Evolutionary conservation across 2,888 invertebrate species (phyloP).

Genomic region (Dynastes grantii): DNA sequence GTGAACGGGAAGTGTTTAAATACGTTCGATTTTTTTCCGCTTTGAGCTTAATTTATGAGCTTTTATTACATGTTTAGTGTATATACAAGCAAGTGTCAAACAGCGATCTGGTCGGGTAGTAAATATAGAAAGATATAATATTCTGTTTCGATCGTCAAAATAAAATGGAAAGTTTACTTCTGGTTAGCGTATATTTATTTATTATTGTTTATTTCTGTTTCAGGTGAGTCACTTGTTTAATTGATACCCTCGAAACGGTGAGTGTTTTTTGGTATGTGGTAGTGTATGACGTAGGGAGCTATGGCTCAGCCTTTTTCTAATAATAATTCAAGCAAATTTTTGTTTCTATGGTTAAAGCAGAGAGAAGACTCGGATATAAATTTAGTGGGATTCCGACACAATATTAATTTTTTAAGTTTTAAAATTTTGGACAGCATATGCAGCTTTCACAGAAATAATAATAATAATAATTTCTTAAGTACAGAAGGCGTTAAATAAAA

Average conservation of each 20-base stretch:
- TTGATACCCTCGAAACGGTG: background rate
- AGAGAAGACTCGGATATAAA: too few relatives aligned
- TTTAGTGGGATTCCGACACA: too few relatives aligned
- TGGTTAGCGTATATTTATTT: background rate
- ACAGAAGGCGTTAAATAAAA: too few relatives aligned
- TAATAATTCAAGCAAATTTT: too few relatives aligned
- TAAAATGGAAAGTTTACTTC: background rate
- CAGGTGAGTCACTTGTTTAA: slow-evolving; percentile 29
- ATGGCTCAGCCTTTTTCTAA: background rate
- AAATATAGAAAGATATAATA: slow-evolving; percentile 25
- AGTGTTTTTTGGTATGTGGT: slow-evolving; percentile 2
- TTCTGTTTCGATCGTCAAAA: background rate
- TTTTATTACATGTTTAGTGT: slow-evolving; percentile 16
- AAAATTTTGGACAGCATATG: too few relatives aligned
- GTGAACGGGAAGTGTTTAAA: slow-evolving; percentile 21
- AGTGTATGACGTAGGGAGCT: background rate
- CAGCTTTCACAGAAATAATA: too few relatives aligned
- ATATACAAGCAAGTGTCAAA: background rate
- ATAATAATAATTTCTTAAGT: too few relatives aligned
- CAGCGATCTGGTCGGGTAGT: background rate
- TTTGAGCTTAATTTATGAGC: slow-evolving; percentile 26
- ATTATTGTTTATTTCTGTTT: slow-evolving; percentile 30
- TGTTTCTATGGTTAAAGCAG: too few relatives aligned
- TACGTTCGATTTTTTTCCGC: slow-evolving; percentile 7
- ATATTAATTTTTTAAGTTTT: too few relatives aligned